Conservation (phyloP, 2,888 invertebrate species). For the Stenotaenia linearis region DNA sequence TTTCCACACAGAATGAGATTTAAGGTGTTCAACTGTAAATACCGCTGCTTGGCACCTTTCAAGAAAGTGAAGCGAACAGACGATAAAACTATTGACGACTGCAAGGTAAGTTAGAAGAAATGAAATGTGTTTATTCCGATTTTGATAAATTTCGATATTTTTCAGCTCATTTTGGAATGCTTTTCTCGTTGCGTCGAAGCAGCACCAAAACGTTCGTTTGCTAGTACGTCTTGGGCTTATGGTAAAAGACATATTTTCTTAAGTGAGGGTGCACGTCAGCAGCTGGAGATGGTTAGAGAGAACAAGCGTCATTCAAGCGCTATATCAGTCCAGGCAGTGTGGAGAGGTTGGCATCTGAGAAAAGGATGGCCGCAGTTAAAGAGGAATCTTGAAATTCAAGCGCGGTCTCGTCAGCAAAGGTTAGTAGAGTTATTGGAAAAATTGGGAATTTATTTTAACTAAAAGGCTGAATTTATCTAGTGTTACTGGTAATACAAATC, state of each 20-base stretch:
- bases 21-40: constrained; percentile 81
- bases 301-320: constrained; percentile 74
- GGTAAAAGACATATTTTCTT: constrained; percentile 91
- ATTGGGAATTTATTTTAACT: not conserved
- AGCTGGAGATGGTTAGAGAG: constrained; percentile 73
- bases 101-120: constrained; percentile 43
- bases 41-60: constrained; percentile 77
- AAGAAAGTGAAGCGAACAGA: constrained; percentile 49
- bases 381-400: constrained; percentile 44
- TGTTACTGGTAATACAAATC: constrained; percentile 1
- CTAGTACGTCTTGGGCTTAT: constrained; percentile 78
- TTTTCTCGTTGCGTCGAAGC: constrained; percentile 50
- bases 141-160: not conserved
- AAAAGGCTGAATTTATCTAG: not conserved
- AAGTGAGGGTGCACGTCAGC: constrained; percentile 83
- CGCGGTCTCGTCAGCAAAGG: constrained; percentile 33
- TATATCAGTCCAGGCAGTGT: constrained; percentile 71
- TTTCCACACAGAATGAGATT: constrained; percentile 93
- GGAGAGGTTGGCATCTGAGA: constrained; percentile 72
- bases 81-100: constrained; percentile 60
- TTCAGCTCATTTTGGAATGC: constrained; percentile 64
- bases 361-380: constrained; percentile 60
- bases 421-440: not conserved
- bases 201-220: constrained; percentile 46
- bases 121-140: not conserved